These are phyloP conservation scores for Phoeniculus purpureus DNA, from an alignment of 2,797 vertebrate genomes.

Conservation along the genomic window DNA sequence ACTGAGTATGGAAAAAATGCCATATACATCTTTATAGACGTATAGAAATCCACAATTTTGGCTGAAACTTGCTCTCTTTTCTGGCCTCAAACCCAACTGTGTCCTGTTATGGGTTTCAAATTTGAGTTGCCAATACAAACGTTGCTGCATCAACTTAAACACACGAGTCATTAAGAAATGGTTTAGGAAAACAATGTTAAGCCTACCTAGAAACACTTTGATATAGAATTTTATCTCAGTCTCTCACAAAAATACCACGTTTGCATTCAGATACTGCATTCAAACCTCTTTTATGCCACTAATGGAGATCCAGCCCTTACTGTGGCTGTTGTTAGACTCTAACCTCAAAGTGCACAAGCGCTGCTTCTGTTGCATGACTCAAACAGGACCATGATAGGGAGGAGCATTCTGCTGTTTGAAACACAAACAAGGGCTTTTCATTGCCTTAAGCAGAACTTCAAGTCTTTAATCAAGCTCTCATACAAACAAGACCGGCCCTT, in stretches of 20 bases:
- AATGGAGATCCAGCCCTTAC: not conserved
- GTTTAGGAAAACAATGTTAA: not conserved
- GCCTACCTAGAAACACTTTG: not conserved
- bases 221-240: not conserved
- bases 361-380: not conserved
- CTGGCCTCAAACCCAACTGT: not conserved
- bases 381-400: not conserved
- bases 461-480: not conserved
- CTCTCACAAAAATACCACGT: not conserved
- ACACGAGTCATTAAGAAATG: not conserved
- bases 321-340: rapidly evolving
- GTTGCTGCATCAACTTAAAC: not conserved
- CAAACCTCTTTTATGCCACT: not conserved
- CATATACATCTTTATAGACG: not conserved
- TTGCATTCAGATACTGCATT: not conserved
- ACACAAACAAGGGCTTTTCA: not conserved
- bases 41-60: not conserved
- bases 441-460: not conserved
- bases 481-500: not conserved
- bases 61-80: not conserved
- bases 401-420: not conserved
- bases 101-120: not conserved
- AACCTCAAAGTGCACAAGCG: not conserved
- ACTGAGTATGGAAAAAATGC: not conserved
- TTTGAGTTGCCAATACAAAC: not conserved